phyloP scores from a whole-genome alignment of 2,113 vertebrate species.

The Scolopax mira region DNA sequence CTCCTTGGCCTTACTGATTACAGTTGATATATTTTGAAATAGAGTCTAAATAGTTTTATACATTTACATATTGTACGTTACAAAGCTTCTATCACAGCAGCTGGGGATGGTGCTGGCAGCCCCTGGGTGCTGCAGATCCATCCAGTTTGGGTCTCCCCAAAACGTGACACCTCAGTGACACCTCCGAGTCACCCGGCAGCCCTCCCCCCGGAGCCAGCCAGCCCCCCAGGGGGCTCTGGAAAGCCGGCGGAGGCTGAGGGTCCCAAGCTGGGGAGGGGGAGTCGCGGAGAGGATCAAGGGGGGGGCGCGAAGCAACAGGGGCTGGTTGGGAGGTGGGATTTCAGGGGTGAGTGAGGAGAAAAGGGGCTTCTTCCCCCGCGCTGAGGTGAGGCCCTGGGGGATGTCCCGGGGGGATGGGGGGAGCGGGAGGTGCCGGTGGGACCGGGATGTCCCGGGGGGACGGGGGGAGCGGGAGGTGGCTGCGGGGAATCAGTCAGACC shows the following conservation, averaged over 20 bases:
- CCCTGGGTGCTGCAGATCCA: neutral
- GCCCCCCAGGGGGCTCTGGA: neutral
- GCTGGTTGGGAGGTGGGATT: neutral
- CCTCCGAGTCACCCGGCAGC: accelerated
- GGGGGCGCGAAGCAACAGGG: neutral
- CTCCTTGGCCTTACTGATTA: accelerated
- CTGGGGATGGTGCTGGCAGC: neutral
- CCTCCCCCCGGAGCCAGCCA: neutral
- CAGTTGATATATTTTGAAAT: neutral
- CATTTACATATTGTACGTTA: too few relatives aligned
- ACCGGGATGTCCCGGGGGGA: accelerated
- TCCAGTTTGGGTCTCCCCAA: neutral
- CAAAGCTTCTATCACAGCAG: neutral
- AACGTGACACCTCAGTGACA: too few relatives aligned
- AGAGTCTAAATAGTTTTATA: neutral
- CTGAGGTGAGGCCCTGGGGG: neutral
- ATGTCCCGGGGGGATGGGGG: accelerated
- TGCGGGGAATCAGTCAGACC: neutral
- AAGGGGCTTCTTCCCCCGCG: accelerated
- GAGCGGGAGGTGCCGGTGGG: accelerated
- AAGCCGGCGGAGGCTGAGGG: neutral
- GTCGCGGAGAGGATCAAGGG: accelerated
- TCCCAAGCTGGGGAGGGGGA: neutral
- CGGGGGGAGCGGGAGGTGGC: accelerated
- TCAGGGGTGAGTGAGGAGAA: neutral